Evolutionary conservation across 2,888 invertebrate species (phyloP), one percentile per base, ranked within the genome.

Genomic region (Artemia sinica): DNA sequence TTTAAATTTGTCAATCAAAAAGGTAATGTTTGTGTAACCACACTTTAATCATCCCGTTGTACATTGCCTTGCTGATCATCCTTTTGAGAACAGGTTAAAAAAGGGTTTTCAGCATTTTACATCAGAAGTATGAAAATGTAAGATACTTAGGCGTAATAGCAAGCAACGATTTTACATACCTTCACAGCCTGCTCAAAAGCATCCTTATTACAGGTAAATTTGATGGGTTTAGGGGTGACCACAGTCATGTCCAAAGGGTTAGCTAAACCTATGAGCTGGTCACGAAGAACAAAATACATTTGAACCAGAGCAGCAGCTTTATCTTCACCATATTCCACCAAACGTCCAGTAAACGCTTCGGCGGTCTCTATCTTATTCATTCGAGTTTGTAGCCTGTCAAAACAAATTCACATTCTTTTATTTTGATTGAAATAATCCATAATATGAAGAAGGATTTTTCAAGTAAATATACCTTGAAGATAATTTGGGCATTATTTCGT

Each of bases 341-440:
- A 83, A 73, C 89, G 84, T 14, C 86, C 83, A 0, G 91, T 86
- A 76, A 91, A 94, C 74, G 86, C 86, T 75, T 88, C 88, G 11
- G 91, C 91, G 75, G 89, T 88, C 75, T 91, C 89, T 72, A 93
- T 86, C 74, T 88, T 86, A 72, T 87, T 88, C 72, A 88, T 86
- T 7, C 87, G 87, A 76, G 89, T 90, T 74, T 89, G 91, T 69
- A 92, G 84, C 71, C 85, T 81, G 71, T 50, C 75, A 74, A 67
- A 67, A 63, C 10, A 69, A 68, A 65, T 28, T 2, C 1, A 28
- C 4, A 28, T 4, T 28, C 2, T 28, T 28, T 28, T 28, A 28
- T 28, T 28, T 28, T 28, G 4, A 4, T 28, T 28, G 1, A 28
- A 28, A 28, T 28, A 28, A 28, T 28, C 28, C 28, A 2, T 28